Evolutionary conservation across 2,797 vertebrate species (phyloP).

Genomic region (Chromobotia macracanthus): DNA sequence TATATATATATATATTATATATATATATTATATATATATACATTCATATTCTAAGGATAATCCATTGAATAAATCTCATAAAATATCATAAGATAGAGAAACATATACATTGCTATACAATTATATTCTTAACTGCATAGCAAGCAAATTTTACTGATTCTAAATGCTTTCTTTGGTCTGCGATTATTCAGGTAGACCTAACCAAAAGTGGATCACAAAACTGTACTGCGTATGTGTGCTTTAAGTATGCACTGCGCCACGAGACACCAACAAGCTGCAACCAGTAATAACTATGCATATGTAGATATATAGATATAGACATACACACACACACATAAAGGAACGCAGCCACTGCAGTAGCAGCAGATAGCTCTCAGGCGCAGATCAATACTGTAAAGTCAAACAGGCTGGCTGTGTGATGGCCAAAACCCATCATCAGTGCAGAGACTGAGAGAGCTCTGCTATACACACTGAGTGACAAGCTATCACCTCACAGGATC

Average conservation of each 20-base stretch:
- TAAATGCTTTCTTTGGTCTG: neutral
- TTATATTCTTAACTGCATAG: conserved; percentile 4
- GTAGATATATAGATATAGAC: neutral
- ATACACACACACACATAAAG: neutral
- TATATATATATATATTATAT: too few relatives aligned
- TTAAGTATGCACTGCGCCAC: neutral
- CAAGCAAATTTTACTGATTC: neutral
- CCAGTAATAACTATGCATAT: neutral
- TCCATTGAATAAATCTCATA: neutral
- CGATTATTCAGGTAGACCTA: neutral
- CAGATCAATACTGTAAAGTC: conserved; percentile 45
- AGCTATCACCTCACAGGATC: conserved; percentile 19
- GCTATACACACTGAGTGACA: conserved; percentile 43
- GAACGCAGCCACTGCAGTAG: neutral
- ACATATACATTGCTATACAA: conserved; percentile 34
- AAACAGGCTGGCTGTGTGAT: conserved; percentile 27
- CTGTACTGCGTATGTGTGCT: neutral
- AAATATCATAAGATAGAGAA: neutral
- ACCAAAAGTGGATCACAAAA: neutral
- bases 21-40: too few relatives aligned
- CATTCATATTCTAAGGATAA: neutral
- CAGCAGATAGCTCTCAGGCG: conserved; percentile 41
- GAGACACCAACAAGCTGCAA: neutral
- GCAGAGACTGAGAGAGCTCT: conserved; percentile 21
- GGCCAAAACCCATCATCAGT: conserved; percentile 26